Conservation (phyloP, 2,888 invertebrate genomes). For the Acrobasis consociella region DNA sequence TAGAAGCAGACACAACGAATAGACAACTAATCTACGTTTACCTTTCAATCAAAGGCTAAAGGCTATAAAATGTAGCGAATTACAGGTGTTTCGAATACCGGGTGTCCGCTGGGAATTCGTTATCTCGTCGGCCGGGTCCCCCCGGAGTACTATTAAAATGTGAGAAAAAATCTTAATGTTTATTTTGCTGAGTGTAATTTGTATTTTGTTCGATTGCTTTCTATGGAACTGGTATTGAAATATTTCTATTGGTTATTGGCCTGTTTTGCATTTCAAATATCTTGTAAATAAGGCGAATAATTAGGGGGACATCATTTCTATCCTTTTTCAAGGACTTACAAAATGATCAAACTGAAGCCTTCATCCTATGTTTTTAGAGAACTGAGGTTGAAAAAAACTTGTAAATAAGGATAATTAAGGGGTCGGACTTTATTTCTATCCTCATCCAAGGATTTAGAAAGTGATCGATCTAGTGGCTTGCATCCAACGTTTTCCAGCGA, state of each 20-base stretch:
- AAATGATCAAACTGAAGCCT: no score
- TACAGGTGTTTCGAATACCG: conserved; percentile 24
- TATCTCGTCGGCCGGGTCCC: conserved; percentile 11
- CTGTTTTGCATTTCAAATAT: not conserved
- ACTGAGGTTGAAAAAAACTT: no score
- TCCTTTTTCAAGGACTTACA: no score
- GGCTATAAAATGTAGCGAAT: conserved; percentile 23
- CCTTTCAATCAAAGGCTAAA: conserved; percentile 3
- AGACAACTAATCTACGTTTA: not conserved
- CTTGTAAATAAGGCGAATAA: no score
- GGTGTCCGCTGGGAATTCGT: conserved; percentile 20
- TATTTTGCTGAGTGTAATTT: conserved; percentile 20
- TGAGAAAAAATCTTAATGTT: conserved; percentile 14
- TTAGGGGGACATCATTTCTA: no score
- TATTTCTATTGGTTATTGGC: not conserved
- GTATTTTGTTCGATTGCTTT: conserved; percentile 6
- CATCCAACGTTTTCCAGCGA: no score
- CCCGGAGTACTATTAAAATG: conserved; percentile 10
- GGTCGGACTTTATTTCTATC: no score
- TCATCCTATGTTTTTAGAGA: no score
- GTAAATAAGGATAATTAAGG: no score
- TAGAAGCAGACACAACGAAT: no score
- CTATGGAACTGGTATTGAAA: not conserved
- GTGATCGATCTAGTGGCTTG: no score
- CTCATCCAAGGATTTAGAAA: no score